Evolutionary conservation across 2,888 invertebrate species (phyloP), one percentile per base, ranked within the genome.

Genomic region (Sussaba pulchella): DNA sequence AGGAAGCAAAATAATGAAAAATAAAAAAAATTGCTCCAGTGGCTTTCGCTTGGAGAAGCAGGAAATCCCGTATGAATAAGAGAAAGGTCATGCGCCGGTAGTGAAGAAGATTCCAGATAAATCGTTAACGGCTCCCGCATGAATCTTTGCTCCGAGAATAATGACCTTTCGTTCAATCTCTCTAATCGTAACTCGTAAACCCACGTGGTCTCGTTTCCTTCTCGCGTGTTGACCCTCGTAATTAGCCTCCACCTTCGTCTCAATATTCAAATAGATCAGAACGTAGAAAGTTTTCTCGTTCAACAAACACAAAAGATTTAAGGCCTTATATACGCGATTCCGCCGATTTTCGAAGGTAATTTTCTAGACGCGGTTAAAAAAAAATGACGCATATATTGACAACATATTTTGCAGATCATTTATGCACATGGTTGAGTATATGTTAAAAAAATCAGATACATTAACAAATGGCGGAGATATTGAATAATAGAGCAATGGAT

Each of bases 81-180:
- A 80, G 80, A 81, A 76, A 76, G 76, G 76, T 76, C 72, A 72
- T 21, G 39, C 45, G 26, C 64, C 19, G 52, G 19, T 21, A n/a
- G 41, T 41, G 6, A 41, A 54, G 52, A 24, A 67, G 67, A 52
- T 67, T 67, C 24, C 36, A 70, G 66, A 47, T 67, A 45, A 64
- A 80, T 80, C 74, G 74, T 57, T 61, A 61, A 43, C 64, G 54
- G 61, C 69, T 52, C 69, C 64, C 59, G 50, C n/a, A 41, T 66
- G 66, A 67, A 72, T 76, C 61, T 47, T 36, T 43, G 61, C 39
- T 59, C 43, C 71, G 71, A 76, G 75, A 6, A 75, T 75, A 64
- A 63, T 31, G 63, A 52, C 63, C 63, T 73, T 54, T 39, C 50
- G 66, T 63, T 52, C 66, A 59, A 66, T 54, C 66, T 52, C 70